These are phyloP conservation scores for Autographa pulchrina DNA, from an alignment of 2,888 invertebrate species.

Conservation along the genomic window DNA sequence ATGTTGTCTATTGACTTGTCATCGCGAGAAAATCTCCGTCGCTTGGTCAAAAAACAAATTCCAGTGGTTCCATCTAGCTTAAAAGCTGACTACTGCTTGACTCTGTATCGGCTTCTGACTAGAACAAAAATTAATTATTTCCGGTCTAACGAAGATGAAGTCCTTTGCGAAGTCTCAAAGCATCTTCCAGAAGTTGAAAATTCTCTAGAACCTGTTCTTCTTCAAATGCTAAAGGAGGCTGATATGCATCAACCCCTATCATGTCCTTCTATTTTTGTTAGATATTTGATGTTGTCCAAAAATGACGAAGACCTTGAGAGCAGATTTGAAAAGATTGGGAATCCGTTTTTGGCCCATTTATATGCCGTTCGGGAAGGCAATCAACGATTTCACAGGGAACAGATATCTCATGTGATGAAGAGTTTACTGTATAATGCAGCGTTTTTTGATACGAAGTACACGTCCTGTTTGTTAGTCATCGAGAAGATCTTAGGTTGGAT, in stretches of 20 bases:
- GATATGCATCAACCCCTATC: constrained; percentile 35
- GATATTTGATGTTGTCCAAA: constrained; percentile 68
- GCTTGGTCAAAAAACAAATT: constrained; percentile 39
- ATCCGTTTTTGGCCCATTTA: constrained; percentile 64
- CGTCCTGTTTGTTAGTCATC: constrained; percentile 65
- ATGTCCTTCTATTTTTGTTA: constrained; percentile 66
- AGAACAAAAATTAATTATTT: constrained; percentile 40
- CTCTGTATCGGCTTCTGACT: constrained; percentile 59
- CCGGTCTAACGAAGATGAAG: constrained; percentile 37
- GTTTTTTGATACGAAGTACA: constrained; percentile 64
- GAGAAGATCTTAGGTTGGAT: constrained; percentile 64
- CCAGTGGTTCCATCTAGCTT: constrained; percentile 61
- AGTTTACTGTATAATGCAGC: constrained; percentile 66
- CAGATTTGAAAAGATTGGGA: constrained; percentile 62
- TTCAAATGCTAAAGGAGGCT: constrained; percentile 43
- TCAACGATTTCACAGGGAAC: neutral
- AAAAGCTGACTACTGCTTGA: constrained; percentile 67
- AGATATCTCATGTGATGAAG: constrained; percentile 50
- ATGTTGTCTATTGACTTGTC: constrained; percentile 60
- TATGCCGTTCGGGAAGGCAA: constrained; percentile 17
- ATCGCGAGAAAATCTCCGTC: constrained; percentile 37
- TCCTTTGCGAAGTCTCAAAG: constrained; percentile 62
- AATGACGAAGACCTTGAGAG: constrained; percentile 59
- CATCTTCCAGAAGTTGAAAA: constrained; percentile 59
- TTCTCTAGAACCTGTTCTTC: constrained; percentile 58